Conservation (phyloP, 2,797 vertebrate species). For the Pantherophis vulpinus region DNA sequence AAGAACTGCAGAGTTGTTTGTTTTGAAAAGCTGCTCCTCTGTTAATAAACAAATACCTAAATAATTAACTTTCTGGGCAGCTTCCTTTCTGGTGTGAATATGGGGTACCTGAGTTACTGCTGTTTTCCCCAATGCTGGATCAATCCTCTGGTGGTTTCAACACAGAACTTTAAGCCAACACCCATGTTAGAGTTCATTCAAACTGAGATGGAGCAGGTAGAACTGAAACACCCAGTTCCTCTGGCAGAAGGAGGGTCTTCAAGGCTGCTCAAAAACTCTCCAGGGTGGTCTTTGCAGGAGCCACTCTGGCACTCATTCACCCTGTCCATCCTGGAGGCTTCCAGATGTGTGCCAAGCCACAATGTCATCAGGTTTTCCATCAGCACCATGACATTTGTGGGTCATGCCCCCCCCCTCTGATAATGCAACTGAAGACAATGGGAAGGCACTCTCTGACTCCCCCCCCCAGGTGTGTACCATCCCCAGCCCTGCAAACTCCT, state of each 20-base stretch:
- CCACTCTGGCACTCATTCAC: accelerated
- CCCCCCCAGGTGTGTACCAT: neutral
- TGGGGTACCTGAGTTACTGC: neutral
- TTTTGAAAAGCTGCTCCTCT: neutral
- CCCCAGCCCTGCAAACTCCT: neutral
- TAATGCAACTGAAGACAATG: neutral
- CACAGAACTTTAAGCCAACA: neutral
- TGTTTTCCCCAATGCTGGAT: neutral
- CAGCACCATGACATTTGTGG: neutral
- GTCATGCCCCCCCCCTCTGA: accelerated
- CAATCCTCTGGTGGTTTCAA: neutral
- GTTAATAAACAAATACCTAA: neutral
- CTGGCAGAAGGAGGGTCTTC: too few relatives aligned
- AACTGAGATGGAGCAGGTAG: neutral
- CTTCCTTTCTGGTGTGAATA: too few relatives aligned
- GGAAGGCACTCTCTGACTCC: neutral
- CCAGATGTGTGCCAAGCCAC: neutral
- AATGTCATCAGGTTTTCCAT: neutral
- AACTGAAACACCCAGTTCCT: neutral
- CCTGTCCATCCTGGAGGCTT: neutral
- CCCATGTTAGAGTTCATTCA: neutral
- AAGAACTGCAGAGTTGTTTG: conserved; percentile 22
- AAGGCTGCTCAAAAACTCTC: neutral
- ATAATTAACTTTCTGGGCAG: neutral
- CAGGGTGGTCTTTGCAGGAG: neutral